Conservation (phyloP, 92 coral and sea anemone species). For the Chrysogorgia sp. region DNA sequence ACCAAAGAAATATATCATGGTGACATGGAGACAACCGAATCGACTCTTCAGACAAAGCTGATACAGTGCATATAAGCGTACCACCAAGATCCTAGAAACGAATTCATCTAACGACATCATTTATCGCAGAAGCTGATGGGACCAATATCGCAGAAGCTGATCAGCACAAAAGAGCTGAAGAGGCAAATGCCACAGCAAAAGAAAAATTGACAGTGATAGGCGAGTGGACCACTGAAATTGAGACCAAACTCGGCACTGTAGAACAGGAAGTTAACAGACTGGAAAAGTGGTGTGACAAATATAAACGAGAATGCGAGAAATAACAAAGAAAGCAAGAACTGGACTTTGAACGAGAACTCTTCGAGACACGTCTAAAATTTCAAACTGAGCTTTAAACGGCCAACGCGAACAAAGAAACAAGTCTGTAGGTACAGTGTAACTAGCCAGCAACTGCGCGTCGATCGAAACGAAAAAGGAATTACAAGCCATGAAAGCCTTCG, state of each 20-base stretch:
- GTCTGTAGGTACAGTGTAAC: neutral
- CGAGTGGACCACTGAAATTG: neutral
- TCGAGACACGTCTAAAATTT: constrained; percentile 20
- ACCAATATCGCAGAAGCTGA: neutral
- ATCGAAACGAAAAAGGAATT: neutral
- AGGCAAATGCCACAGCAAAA: neutral
- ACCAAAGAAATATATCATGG: no score
- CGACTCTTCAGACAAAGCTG: no score
- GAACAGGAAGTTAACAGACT: neutral
- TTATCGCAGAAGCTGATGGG: neutral
- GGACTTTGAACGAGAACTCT: neutral
- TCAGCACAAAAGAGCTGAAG: neutral
- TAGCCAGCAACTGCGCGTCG: neutral
- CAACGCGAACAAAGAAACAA: neutral
- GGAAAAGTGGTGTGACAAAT: neutral
- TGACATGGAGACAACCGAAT: no score
- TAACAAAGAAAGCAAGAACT: neutral
- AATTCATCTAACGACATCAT: no score
- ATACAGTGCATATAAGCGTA: no score
- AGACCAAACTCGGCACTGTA: neutral
- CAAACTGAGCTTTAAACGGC: no score
- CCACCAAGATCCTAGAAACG: no score
- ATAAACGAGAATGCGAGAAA: neutral
- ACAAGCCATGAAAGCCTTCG: constrained; percentile 10
- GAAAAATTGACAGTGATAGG: neutral